These are phyloP conservation scores for Pungitius pungitius DNA, from an alignment of 2,113 vertebrate genomes.

Conservation along the genomic window DNA sequence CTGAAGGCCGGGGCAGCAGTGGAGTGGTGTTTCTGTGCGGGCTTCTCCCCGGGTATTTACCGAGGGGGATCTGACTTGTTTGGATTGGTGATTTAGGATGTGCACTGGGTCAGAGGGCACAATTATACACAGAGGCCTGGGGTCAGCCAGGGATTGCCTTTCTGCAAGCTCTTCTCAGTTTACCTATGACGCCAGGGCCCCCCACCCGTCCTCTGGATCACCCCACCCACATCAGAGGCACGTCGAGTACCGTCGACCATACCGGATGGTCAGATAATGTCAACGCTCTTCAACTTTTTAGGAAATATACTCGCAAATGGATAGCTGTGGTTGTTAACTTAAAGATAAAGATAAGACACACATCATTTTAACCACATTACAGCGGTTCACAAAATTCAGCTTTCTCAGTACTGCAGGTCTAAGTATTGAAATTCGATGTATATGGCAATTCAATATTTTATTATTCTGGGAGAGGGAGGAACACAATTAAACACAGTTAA, in stretches of 20 bases:
- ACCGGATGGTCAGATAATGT: neutral
- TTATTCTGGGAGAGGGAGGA: neutral
- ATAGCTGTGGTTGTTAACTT: neutral
- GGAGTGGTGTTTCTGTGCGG: conserved; percentile 26
- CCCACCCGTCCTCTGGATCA: conserved; percentile 14
- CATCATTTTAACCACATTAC: neutral
- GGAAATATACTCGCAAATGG: neutral
- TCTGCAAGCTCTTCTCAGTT: conserved; percentile 67
- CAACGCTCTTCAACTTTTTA: conserved; percentile 12
- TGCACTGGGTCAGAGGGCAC: conserved; percentile 68
- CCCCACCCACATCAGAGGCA: conserved; percentile 20
- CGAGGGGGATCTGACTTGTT: conserved; percentile 62
- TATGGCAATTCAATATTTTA: neutral
- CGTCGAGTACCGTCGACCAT: conserved; percentile 5
- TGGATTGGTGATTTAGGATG: conserved; percentile 76
- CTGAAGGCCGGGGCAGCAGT: conserved; percentile 37
- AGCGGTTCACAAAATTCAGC: neutral
- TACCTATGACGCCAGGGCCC: conserved; percentile 53
- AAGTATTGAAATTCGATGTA: neutral
- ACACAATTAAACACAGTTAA: neutral
- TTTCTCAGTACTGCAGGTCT: neutral
- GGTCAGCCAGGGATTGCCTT: conserved; percentile 68
- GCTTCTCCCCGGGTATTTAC: conserved; percentile 55
- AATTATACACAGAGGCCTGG: conserved; percentile 69
- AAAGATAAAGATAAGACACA: neutral